These are phyloP conservation scores for Petrophora chlorosata DNA, from an alignment of 2,888 invertebrate species.

Conservation along the genomic window DNA sequence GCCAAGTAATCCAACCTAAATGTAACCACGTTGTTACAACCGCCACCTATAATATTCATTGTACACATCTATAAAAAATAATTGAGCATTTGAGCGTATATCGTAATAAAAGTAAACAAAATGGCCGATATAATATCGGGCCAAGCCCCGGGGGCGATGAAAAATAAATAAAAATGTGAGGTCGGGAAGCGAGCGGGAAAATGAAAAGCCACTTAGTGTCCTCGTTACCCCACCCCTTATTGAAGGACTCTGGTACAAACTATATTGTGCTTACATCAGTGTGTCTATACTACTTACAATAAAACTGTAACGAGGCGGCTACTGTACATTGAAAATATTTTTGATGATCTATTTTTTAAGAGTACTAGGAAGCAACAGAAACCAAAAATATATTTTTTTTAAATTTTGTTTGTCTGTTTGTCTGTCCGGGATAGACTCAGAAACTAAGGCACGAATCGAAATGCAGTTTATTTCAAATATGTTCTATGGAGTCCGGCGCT, in stretches of 20 bases:
- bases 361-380: too few species aligned
- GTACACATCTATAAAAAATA: slow-evolving; percentile 66
- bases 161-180: slow-evolving; percentile 78
- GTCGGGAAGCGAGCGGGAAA: slow-evolving; percentile 57
- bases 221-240: slow-evolving; percentile 63
- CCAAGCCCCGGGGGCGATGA: slow-evolving; percentile 71
- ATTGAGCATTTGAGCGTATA: slow-evolving; percentile 67
- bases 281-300: too few species aligned
- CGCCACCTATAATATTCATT: slow-evolving; percentile 46
- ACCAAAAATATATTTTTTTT: too few species aligned
- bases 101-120: slow-evolving; percentile 77
- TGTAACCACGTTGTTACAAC: slow-evolving; percentile 29
- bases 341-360: too few species aligned
- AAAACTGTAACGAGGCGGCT: too few species aligned
- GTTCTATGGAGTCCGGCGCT: too few species aligned
- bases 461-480: too few species aligned
- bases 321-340: too few species aligned
- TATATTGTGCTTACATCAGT: too few species aligned
- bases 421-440: too few species aligned
- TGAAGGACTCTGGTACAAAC: slow-evolving; percentile 52
- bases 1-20: slow-evolving; percentile 35
- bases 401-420: too few species aligned
- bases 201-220: slow-evolving; percentile 77
- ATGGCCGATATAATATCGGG: slow-evolving; percentile 73
- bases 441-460: too few species aligned